phyloP scores from a whole-genome alignment of 2,888 invertebrate species.

The Patella pellucida region DNA sequence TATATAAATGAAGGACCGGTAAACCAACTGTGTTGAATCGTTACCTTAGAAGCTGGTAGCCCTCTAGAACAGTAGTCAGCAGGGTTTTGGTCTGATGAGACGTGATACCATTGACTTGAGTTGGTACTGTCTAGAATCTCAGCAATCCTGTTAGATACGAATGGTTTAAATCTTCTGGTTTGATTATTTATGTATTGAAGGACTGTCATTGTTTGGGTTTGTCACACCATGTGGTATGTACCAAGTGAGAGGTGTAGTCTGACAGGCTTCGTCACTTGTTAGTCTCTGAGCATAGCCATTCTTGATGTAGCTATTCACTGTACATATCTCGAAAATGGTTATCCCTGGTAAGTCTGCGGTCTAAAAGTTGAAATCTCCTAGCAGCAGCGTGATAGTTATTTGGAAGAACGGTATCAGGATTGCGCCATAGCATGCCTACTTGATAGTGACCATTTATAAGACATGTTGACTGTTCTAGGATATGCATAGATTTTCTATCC shows the following conservation, averaged over 20 bases:
- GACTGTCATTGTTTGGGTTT: not conserved
- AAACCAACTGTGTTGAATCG: too few species aligned
- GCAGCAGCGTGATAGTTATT: not conserved
- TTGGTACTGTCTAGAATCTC: too few species aligned
- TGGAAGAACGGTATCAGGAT: not conserved
- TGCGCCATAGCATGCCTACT: not conserved
- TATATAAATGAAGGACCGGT: too few species aligned
- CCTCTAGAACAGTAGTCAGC: too few species aligned
- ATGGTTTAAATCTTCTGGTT: too few species aligned
- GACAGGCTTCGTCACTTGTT: conserved; percentile 6
- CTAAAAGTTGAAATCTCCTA: not conserved
- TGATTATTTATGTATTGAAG: too few species aligned
- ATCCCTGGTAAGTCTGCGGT: not conserved
- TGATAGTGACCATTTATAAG: not conserved
- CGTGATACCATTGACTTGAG: too few species aligned
- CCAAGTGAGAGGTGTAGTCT: conserved; percentile 3
- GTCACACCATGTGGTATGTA: conserved; percentile 17
- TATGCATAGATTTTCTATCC: not conserved
- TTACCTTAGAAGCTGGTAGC: too few species aligned
- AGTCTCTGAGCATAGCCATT: conserved; percentile 9
- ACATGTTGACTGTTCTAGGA: not conserved
- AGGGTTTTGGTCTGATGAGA: too few species aligned
- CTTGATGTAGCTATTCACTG: conserved; percentile 13
- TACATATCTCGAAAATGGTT: not conserved
- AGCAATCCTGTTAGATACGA: too few species aligned